Conservation (phyloP, 2,797 vertebrate genomes). For the Otolemur crassicaudatus region DNA sequence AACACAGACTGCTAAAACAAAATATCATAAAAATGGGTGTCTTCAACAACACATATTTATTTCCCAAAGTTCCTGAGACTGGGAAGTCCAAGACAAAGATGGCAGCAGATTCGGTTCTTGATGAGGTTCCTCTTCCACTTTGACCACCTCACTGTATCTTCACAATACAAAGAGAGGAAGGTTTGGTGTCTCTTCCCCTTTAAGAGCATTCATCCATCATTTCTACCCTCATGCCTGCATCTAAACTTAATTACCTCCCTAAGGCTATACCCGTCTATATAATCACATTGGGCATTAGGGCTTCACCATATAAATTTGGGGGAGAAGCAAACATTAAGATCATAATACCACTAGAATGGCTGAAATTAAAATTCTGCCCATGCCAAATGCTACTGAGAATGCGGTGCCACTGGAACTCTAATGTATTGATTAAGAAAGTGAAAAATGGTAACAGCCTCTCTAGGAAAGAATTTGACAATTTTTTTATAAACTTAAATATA, state of each 20-base stretch:
- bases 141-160: background rate
- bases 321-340: background rate
- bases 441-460: background rate
- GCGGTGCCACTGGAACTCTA: background rate
- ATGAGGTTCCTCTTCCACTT: background rate
- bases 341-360: background rate
- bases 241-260: no score
- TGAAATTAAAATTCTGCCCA: background rate
- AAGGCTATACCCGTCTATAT: background rate
- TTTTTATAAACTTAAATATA: conserved; percentile 16
- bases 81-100: background rate
- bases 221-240: background rate
- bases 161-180: background rate
- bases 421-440: background rate
- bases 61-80: background rate
- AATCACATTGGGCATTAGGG: background rate
- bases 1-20: background rate
- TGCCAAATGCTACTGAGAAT: background rate
- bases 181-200: background rate
- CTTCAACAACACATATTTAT: background rate
- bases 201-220: background rate
- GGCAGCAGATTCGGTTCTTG: background rate
- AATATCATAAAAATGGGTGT: no score
- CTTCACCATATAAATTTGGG: background rate
- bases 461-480: background rate